Percentiles rank a stretch among this genome's conserved stretches.
phyloP scores from a whole-genome alignment of 2,797 vertebrate genomes.

The Cheirogaleus major region DNA sequence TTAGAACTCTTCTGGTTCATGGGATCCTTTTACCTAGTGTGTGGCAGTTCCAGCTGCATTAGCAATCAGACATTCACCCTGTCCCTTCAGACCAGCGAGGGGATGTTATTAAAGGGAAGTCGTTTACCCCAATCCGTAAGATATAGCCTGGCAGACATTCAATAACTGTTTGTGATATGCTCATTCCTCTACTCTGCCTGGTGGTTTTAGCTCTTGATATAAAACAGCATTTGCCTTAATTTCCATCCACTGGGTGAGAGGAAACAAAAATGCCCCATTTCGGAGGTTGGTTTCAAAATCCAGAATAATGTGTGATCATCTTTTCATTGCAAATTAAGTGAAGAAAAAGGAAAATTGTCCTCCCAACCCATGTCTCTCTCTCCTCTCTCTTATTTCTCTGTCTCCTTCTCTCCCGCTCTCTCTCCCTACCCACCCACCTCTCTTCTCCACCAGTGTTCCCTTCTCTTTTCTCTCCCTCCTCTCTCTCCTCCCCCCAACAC shows the following conservation, averaged over 20 bases:
- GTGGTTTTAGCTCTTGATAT: constrained; percentile 80
- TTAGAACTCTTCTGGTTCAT: constrained; percentile 83
- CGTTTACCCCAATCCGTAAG: constrained; percentile 86
- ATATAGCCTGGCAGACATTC: constrained; percentile 91
- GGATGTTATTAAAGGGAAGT: constrained; percentile 86
- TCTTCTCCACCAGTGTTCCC: background rate
- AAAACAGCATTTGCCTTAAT: constrained; percentile 80
- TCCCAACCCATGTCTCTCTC: background rate
- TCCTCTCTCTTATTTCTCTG: background rate
- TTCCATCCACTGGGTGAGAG: constrained; percentile 43
- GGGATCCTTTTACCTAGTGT: constrained; percentile 77
- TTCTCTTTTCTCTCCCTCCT: background rate
- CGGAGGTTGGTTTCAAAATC: constrained; percentile 75
- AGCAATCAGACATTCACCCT: constrained; percentile 80
- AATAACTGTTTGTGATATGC: constrained; percentile 87
- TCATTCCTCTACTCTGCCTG: constrained; percentile 76
- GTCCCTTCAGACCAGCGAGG: constrained; percentile 87
- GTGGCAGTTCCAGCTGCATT: constrained; percentile 79
- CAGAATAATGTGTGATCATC: constrained; percentile 64
- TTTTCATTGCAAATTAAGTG: constrained; percentile 63
- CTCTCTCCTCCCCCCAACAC: constrained; percentile 36
- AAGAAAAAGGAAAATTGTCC: constrained; percentile 16
- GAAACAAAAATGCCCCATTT: constrained; percentile 55
- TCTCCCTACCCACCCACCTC: background rate
- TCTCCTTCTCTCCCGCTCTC: background rate